Base-by-base conservation (phyloP, 2,113 vertebrate genomes). In the Bubo bubo region DNA sequence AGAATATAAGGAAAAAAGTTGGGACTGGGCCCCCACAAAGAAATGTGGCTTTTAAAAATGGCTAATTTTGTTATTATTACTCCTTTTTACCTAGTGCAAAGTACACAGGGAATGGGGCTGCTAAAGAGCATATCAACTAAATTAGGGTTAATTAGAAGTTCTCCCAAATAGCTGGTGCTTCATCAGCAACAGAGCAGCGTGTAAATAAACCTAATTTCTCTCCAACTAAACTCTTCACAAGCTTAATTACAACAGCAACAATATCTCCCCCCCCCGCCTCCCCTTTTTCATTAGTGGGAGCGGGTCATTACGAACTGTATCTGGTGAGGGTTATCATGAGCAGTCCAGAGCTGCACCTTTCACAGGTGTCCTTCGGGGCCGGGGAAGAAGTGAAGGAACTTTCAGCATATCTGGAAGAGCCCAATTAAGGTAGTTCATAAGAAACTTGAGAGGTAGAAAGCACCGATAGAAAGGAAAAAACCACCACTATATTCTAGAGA, bases 201-300 rank as follows among this genome's bases (percentile, higher is more conserved):
- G 98, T 99, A 99, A 99, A 99, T 99, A 99, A 98, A 99, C 99
- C 98, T 99, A 99, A 99, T 99, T 99, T 99, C 96, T 98, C 98
- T 98, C 97, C 98, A 98, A 83, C 97, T 97, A 96, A 93, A 97
- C 97, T 97, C 86, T 97, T 98, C 96, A 97, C 90, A 96, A 96
- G 98, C 98, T 98, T 98, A 98, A 99, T 98, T 98, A 98, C 98
- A 98, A 87, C 63, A 95, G 97, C 97, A 98, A 97, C 97, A 96
- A 96, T 98, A 97, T 97, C 96, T 79, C 13, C 91, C 24, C n/a
- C n/a, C 76, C 62, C 6, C 8, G 4, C 30, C 28, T 47, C 32
- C 55, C 12, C 47, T 72, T 93, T 98, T 98, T 98, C 98, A 98
- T 98, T 98, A 97, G 97, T 43, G 59, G 93, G 84, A 98, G 97